Evolutionary conservation across 1,140 invertebrate genomes (phyloP), one percentile per base, ranked within the genome.

Genomic region (Centruroides vittatus): DNA sequence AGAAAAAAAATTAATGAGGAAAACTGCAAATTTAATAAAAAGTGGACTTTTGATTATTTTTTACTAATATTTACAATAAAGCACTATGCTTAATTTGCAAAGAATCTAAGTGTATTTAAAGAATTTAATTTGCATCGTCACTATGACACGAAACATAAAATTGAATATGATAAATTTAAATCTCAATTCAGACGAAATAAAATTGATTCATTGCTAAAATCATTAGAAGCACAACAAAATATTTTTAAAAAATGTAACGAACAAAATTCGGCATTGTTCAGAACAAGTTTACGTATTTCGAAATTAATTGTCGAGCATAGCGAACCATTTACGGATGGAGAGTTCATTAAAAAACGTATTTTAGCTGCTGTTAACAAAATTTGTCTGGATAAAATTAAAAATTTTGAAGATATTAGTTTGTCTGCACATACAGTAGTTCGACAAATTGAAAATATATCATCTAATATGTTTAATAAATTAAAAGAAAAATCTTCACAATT

Each of bases 321-420:
- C 55, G 70, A 71, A 66, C 66, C 67, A 65, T 73, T 73, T 66
- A 67, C 68, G 57, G 70, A 72, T 61, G 68, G 66, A 55, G 67
- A 73, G 53, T 70, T 3, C 53, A 61, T 71, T 57, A 72, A 72
- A 70, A 53, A 67, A 63, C 71, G 70, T 66, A 53, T 70, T 65
- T 69, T 66, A 49, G 64, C 67, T 65, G 70, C 70, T 61, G 71
- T 64, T 55, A 65, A 71, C 66, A 63, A 70, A 67, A 64, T 72
- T 47, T 69, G 69, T 67, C 69, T 69, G 47, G 61, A 67, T 41
- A 62, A 67, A 62, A 61, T 52, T 58, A 53, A 65, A 12, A 57
- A 61, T 55, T 54, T 66, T 36, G 46, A 63, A 61, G 59, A 60
- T 46, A 57, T 61, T 9, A 51, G 56, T 53, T 57, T 64, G 55